These are phyloP conservation scores for Callimorpha dominula DNA, from an alignment of 2,888 invertebrate genomes.

Conservation along the genomic window DNA sequence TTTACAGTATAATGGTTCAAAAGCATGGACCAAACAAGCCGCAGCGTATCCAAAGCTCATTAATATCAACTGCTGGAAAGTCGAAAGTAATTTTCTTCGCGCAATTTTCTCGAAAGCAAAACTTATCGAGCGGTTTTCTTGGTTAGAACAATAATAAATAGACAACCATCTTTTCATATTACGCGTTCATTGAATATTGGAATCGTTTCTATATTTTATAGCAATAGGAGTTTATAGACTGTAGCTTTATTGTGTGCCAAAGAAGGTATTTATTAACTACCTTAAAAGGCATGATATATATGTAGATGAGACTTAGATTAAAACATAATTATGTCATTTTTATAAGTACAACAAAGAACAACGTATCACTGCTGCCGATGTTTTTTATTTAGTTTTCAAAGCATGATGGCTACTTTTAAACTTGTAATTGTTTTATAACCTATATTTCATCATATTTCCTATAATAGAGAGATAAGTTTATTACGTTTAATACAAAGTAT, in stretches of 20 bases:
- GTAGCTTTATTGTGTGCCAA: too few relatives aligned
- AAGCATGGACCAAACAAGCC: constrained; percentile 23
- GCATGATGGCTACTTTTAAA: too few relatives aligned
- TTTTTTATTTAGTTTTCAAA: too few relatives aligned
- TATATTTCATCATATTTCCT: too few relatives aligned
- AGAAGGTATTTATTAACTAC: too few relatives aligned
- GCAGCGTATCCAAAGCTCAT: constrained; percentile 44
- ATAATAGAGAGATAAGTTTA: neutral
- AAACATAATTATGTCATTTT: too few relatives aligned
- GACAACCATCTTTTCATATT: constrained; percentile 22
- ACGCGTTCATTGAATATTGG: neutral
- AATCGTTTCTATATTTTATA: neutral
- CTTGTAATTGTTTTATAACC: too few relatives aligned
- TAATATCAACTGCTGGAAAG: constrained; percentile 62
- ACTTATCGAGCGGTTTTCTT: constrained; percentile 28
- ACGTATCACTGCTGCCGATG: too few relatives aligned
- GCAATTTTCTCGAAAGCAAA: constrained; percentile 54
- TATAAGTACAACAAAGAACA: too few relatives aligned
- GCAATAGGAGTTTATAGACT: too few relatives aligned
- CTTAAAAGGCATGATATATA: too few relatives aligned
- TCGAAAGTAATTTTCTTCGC: constrained; percentile 55
- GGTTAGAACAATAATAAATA: constrained; percentile 8
- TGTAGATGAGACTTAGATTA: too few relatives aligned
- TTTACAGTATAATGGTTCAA: constrained; percentile 21
- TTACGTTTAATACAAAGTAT: neutral